A percentile compares a stretch with the other conserved stretches of the same genome.
Evolutionary conservation across 2,113 vertebrate genomes (phyloP).

Genomic region (Vanacampus margaritifer): DNA sequence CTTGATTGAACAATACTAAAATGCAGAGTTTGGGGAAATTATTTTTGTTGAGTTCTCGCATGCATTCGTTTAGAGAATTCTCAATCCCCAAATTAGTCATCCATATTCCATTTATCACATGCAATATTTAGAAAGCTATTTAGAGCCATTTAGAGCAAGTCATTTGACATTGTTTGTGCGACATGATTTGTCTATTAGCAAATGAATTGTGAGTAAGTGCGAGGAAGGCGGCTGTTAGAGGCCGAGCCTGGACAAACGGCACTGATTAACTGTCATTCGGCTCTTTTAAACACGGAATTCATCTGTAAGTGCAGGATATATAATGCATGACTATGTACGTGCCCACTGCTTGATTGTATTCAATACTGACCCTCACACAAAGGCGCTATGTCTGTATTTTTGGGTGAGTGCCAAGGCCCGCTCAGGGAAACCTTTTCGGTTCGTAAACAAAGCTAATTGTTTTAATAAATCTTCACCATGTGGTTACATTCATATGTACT

Average conservation of each 20-base stretch:
- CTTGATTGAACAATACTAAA: neutral
- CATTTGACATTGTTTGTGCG: conserved; percentile 11
- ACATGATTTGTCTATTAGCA: conserved; percentile 20
- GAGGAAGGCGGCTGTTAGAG: conserved; percentile 23
- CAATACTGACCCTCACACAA: neutral
- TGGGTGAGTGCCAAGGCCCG: conserved; percentile 2
- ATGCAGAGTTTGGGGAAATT: neutral
- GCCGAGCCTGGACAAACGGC: conserved; percentile 34
- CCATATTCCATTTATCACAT: neutral
- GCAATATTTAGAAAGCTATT: conserved; percentile 2
- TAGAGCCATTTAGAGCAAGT: conserved; percentile 6
- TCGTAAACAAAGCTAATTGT: neutral
- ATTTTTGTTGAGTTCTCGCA: neutral
- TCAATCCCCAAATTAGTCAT: neutral
- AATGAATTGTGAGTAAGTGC: conserved; percentile 28
- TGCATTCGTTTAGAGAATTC: neutral
- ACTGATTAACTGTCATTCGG: conserved; percentile 52
- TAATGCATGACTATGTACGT: conserved; percentile 18
- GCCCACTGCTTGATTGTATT: neutral
- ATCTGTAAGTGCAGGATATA: conserved; percentile 30
- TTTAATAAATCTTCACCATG: neutral
- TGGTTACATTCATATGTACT: conserved; percentile 8
- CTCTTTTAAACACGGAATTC: conserved; percentile 30
- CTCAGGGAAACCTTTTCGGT: neutral
- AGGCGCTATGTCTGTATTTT: conserved; percentile 24